Evolutionary conservation across 1,140 invertebrate species (phyloP).

Genomic region (Eurosta solidaginis): DNA sequence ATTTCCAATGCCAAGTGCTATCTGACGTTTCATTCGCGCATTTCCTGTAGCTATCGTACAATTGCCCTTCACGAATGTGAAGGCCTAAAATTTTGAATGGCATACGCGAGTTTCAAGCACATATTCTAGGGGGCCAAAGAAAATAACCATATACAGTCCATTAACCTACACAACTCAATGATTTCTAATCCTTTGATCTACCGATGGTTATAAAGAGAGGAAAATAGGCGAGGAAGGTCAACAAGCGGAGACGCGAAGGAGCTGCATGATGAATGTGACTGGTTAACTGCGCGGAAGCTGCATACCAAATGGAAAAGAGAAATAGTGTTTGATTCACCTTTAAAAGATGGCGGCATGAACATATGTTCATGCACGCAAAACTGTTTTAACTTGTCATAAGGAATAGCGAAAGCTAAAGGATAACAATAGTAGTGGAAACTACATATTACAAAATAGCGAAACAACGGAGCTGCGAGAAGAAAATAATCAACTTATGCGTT

Average conservation of each 20-base stretch:
- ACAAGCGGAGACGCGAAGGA: neutral
- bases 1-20: neutral
- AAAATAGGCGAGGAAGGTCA: neutral
- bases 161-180: slow-evolving; percentile 60
- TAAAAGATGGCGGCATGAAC: no score
- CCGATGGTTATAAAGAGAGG: neutral
- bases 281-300: neutral
- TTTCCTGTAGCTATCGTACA: neutral
- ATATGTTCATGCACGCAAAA: no score
- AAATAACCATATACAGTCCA: slow-evolving; percentile 53
- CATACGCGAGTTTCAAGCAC: neutral
- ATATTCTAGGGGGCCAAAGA: neutral
- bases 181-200: slow-evolving; percentile 46
- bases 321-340: no score
- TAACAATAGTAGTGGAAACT: no score
- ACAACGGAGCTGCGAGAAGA: no score
- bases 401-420: no score
- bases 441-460: no score
- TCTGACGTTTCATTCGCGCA: neutral
- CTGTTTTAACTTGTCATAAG: no score
- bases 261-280: neutral
- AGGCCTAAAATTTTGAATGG: neutral
- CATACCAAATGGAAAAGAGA: neutral
- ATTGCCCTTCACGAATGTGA: neutral
- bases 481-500: no score